Evolutionary conservation across 2,113 vertebrate species (phyloP).

Genomic region (Axis porcinus): DNA sequence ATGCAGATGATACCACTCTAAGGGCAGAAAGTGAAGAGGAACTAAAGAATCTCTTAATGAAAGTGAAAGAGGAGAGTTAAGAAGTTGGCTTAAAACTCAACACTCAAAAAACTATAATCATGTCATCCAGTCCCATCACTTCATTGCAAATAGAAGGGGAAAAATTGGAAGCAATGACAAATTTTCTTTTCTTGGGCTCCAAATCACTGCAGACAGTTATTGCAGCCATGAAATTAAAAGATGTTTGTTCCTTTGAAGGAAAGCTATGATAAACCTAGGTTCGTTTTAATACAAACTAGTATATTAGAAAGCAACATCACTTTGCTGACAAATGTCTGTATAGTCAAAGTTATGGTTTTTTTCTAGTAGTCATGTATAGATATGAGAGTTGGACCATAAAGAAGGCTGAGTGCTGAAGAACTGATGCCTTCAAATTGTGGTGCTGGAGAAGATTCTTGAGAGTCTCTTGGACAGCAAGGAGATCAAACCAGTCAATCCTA

Average conservation of each 20-base stretch:
- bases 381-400: background rate
- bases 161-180: background rate
- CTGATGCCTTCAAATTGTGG: background rate
- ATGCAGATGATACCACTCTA: background rate
- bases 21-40: background rate
- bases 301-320: background rate
- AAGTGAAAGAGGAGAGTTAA: background rate
- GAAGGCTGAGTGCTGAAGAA: background rate
- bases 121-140: background rate
- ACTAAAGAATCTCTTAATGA: background rate
- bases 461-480: background rate
- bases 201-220: background rate
- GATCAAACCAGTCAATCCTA: background rate
- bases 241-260: background rate
- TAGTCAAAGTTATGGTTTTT: background rate
- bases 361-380: background rate
- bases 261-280: background rate
- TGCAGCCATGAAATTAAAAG: background rate
- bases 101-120: background rate
- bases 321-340: background rate
- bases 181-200: background rate
- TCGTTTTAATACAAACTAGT: background rate
- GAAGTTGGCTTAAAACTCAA: background rate
- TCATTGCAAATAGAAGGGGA: background rate
- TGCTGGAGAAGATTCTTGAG: background rate